Evolutionary conservation across 2,797 vertebrate species (phyloP).

Genomic region (Borostomias antarcticus): DNA sequence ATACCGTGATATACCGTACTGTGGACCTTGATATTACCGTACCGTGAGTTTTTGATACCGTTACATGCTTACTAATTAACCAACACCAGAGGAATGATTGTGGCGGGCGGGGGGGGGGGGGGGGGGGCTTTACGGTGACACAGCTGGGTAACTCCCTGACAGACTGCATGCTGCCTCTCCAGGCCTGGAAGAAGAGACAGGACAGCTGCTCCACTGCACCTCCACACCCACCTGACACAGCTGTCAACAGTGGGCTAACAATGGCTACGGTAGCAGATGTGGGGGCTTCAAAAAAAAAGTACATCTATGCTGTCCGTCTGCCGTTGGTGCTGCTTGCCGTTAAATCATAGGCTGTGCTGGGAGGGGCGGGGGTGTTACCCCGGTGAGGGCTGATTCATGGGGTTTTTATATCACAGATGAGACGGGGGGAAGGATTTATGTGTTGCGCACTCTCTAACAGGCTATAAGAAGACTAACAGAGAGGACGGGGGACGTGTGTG

Average conservation of each 20-base stretch:
- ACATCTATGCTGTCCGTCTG: constrained; percentile 22
- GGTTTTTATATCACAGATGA: constrained; percentile 45
- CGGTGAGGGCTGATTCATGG: constrained; percentile 44
- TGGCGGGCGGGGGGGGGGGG: too few species aligned
- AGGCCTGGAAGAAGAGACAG: not conserved
- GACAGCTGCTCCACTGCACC: not conserved
- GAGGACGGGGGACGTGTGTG: not conserved
- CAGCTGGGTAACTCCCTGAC: too few species aligned
- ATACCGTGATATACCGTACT: too few species aligned
- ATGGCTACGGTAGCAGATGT: not conserved
- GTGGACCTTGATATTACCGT: too few species aligned
- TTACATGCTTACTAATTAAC: too few species aligned
- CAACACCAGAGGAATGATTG: too few species aligned
- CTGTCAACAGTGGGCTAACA: not conserved
- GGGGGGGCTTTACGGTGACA: too few species aligned
- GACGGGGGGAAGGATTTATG: constrained; percentile 48
- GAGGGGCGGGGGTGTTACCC: constrained; percentile 9
- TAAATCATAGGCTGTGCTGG: constrained; percentile 37
- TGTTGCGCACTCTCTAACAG: constrained; percentile 7
- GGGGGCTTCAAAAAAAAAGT: constrained; percentile 21
- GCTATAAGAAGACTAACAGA: constrained; percentile 31
- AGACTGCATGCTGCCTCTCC: not conserved
- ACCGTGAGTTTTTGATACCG: too few species aligned
- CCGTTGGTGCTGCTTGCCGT: not conserved
- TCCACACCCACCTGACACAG: not conserved